Base-by-base conservation (phyloP, 2,888 invertebrate genomes). In the Morpho helenor region DNA sequence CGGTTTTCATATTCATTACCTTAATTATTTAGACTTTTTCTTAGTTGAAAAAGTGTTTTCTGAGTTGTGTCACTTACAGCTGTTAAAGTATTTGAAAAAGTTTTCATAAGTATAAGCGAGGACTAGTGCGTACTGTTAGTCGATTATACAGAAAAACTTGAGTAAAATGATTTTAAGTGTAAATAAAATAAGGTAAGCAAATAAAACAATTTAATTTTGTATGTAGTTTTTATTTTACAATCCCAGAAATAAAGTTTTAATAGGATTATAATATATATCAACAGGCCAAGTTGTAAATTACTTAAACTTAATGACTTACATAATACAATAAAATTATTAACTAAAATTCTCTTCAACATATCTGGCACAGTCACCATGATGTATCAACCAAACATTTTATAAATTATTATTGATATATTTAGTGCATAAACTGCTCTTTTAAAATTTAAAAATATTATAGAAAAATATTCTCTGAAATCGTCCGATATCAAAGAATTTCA, bases 291-390 rank as follows among this genome's bases (percentile, higher is more conserved):
- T 88, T 88, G 90, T 91, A 89, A 89, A 89, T 91, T 89, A 88
- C 88, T 91, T 90, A 88, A 91, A 90, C 89, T 89, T 89, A 88
- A 90, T 90, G 87, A 89, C 90, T 88, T 89, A 88, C 84, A 88
- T 80, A 87, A 87, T 89, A 88, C 82, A 88, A 89, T 89, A 89
- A 88, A 88, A 87, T 88, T 88, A 89, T 82, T 87, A 90, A 90
- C 90, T 90, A 88, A 90, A 90, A 87, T 84, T 87, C 76, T 88
- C 84, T 85, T 86, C 85, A 89, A 88, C 87, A 87, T 87, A 84
- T 87, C 87, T 87, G 89, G 88, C 89, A 87, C 86, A 71, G 82
- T 79, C 80, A 86, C 86, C 84, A 82, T 78, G 80, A 82, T 83
- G 88, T 83, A 80, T 84, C 82, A 86, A 88, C 85, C 85, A 82